phyloP scores from a whole-genome alignment of 2,888 invertebrate genomes.

The Cheilosia vernalis region DNA sequence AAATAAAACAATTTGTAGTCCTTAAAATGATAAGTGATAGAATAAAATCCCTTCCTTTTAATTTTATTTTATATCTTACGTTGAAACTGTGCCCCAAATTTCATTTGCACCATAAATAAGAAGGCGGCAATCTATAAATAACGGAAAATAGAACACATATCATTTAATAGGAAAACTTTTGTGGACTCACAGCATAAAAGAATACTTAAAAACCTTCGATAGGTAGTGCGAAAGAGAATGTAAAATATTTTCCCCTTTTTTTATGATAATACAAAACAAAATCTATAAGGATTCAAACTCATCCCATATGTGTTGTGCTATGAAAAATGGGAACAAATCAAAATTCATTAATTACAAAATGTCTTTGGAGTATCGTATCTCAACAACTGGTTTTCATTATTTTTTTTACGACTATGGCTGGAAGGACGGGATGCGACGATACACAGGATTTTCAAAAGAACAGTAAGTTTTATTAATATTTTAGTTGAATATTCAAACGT shows the following conservation, averaged over 20 bases:
- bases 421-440: conserved; percentile 81
- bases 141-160: conserved; percentile 41
- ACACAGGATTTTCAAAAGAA: conserved; percentile 84
- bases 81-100: conserved; percentile 73
- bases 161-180: conserved; percentile 6
- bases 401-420: conserved; percentile 78
- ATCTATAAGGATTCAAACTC: conserved; percentile 38
- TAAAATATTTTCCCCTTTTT: background rate
- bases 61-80: conserved; percentile 75
- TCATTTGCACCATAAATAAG: conserved; percentile 31
- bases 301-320: conserved; percentile 76
- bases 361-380: conserved; percentile 76
- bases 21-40: conserved; percentile 60
- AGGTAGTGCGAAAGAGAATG: background rate
- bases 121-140: background rate
- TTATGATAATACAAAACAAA: conserved; percentile 29
- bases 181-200: background rate
- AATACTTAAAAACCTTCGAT: background rate
- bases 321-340: conserved; percentile 77
- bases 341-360: conserved; percentile 75
- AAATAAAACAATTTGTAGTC: conserved; percentile 8
- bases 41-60: conserved; percentile 55
- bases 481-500: background rate
- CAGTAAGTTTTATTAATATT: conserved; percentile 80
- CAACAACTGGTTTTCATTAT: conserved; percentile 76